Percentiles rank a stretch among this genome's conserved stretches.
phyloP scores from a whole-genome alignment of 2,888 invertebrate species.

The Mesochorus sp. region DNA sequence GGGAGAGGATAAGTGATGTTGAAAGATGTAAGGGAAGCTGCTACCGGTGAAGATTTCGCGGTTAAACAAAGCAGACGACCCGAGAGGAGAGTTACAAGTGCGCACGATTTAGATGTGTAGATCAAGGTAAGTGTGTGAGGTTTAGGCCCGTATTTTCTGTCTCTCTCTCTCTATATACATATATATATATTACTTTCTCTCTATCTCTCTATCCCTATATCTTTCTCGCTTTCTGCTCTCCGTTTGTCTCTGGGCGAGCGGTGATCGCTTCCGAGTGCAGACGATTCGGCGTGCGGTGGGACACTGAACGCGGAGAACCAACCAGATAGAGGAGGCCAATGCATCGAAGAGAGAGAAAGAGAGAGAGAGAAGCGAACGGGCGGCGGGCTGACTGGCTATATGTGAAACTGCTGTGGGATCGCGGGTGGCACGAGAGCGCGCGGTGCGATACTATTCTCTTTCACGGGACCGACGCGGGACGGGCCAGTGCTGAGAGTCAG shows the following conservation, averaged over 20 bases:
- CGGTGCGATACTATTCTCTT: conserved; percentile 73
- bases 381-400: conserved; percentile 63
- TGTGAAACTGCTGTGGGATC: conserved; percentile 69
- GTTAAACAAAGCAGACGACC: conserved; percentile 9
- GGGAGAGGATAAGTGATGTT: conserved; percentile 41
- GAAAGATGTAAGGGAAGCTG: conserved; percentile 43
- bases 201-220: neutral
- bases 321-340: conserved; percentile 56
- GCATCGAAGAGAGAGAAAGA: conserved; percentile 14
- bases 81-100: conserved; percentile 40
- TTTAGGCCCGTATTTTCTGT: conserved; percentile 29
- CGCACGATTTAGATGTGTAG: conserved; percentile 53
- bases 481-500: conserved; percentile 66
- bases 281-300: conserved; percentile 81
- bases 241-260: conserved; percentile 63
- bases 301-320: conserved; percentile 75
- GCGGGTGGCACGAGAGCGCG: conserved; percentile 62
- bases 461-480: conserved; percentile 70
- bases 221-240: conserved; percentile 9
- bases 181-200: neutral
- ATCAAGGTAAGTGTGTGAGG: conserved; percentile 43
- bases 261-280: conserved; percentile 78
- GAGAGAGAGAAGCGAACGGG: conserved; percentile 53
- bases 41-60: conserved; percentile 16
- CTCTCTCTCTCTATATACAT: no score